Evolutionary conservation across 1,140 invertebrate species (phyloP).

Genomic region (Amyelois transitella): DNA sequence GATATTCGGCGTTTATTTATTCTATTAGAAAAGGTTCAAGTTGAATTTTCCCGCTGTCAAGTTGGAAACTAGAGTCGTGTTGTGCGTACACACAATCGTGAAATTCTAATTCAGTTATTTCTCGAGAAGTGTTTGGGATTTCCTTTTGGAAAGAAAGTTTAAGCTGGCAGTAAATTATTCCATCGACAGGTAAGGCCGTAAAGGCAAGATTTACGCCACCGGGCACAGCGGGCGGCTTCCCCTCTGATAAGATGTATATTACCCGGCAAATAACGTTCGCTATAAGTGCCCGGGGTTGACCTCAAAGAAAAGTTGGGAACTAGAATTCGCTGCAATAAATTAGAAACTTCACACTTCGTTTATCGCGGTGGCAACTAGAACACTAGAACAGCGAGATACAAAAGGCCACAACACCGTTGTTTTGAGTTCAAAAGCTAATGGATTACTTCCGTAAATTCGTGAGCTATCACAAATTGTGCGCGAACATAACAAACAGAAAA

Average conservation of each 20-base stretch:
- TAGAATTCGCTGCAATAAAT: conserved; percentile 29
- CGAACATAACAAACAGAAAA: conserved; percentile 34
- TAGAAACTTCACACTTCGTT: conserved; percentile 34
- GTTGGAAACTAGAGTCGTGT: conserved; percentile 18
- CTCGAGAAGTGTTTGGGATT: conserved; percentile 69
- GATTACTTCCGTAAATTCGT: conserved; percentile 38
- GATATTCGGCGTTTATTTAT: conserved; percentile 42
- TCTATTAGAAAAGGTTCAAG: conserved; percentile 52
- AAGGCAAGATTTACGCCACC: conserved; percentile 70
- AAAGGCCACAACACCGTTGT: conserved; percentile 14
- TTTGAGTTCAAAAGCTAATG: conserved; percentile 28
- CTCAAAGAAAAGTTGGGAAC: conserved; percentile 28
- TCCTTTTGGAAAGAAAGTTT: conserved; percentile 59
- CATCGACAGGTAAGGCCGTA: conserved; percentile 70
- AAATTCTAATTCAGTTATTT: conserved; percentile 72
- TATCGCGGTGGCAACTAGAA: conserved; percentile 15
- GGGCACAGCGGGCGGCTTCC: conserved; percentile 45
- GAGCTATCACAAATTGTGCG: conserved; percentile 33
- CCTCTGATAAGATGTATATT: conserved; percentile 69
- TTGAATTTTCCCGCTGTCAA: conserved; percentile 50
- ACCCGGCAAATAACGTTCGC: conserved; percentile 43
- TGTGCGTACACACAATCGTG: conserved; percentile 43
- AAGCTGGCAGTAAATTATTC: conserved; percentile 72
- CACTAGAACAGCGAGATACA: neutral
- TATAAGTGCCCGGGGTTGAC: conserved; percentile 47